Evolutionary conservation across 2,888 invertebrate genomes (phyloP).

Genomic region (Cephalotes varians): DNA sequence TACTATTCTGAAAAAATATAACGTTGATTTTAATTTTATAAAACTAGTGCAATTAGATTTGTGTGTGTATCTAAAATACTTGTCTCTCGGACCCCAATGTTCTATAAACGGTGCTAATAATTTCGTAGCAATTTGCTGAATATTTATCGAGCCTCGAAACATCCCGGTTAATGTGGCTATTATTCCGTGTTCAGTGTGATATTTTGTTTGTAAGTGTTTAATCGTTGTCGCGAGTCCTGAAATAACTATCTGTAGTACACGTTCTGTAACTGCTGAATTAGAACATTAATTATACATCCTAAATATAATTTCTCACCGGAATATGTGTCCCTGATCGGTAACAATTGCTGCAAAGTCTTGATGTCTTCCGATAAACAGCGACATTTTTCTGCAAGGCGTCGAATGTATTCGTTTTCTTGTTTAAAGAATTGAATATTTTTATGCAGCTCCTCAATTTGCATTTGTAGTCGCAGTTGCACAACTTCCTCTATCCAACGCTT

Average conservation of each 20-base stretch:
- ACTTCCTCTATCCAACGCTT: not conserved
- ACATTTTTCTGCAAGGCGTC: conserved; percentile 52
- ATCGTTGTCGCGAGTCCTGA: conserved; percentile 63
- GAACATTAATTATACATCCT: not conserved
- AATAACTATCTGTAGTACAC: not conserved
- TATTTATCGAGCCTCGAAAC: conserved; percentile 59
- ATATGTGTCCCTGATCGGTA: conserved; percentile 59
- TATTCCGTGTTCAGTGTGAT: conserved; percentile 68
- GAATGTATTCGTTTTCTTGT: conserved; percentile 62
- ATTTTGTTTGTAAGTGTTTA: conserved; percentile 66
- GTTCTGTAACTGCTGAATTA: not conserved
- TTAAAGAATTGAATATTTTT: conserved; percentile 56
- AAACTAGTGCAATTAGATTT: not conserved
- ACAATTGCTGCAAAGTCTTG: conserved; percentile 5
- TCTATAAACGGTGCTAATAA: conserved; percentile 60
- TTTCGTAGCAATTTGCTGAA: conserved; percentile 62
- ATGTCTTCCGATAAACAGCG: conserved; percentile 42
- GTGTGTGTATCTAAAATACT: not conserved
- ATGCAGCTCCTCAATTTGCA: conserved; percentile 48
- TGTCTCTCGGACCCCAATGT: conserved; percentile 52
- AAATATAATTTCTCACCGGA: conserved; percentile 52
- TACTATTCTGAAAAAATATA: not conserved
- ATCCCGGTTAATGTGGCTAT: conserved; percentile 66
- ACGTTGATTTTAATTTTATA: not conserved
- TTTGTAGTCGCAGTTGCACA: conserved; percentile 9